These are phyloP conservation scores for Gadus macrocephalus DNA, from an alignment of 2,113 vertebrate species.

Conservation along the genomic window DNA sequence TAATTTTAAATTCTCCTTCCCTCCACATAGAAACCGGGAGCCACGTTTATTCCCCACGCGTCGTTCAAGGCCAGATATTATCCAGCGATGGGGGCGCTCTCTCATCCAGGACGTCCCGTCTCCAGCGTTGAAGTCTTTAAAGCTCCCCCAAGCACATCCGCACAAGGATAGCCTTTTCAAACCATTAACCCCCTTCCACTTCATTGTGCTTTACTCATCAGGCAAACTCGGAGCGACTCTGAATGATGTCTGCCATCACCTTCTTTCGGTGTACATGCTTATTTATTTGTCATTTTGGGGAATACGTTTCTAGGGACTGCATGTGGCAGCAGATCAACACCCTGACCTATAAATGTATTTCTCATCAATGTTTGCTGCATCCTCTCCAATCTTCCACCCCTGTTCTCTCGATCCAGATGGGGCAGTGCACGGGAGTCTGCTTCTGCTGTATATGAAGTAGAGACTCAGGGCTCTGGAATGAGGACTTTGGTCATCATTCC, in stretches of 20 bases:
- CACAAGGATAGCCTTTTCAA: conserved; percentile 42
- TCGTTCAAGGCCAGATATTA: conserved; percentile 21
- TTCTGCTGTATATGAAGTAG: too few species aligned
- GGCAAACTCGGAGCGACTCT: conserved; percentile 20
- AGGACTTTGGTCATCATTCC: too few species aligned
- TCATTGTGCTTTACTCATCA: conserved; percentile 30
- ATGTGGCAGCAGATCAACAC: too few species aligned
- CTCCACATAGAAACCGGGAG: not conserved
- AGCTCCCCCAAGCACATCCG: conserved; percentile 14
- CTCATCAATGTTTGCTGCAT: not conserved
- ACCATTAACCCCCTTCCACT: conserved; percentile 24
- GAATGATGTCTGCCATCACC: conserved; percentile 45
- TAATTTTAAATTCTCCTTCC: not conserved
- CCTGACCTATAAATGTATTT: too few species aligned
- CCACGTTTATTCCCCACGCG: not conserved
- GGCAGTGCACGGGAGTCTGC: too few species aligned
- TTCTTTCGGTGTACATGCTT: conserved; percentile 13
- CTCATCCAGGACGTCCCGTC: not conserved
- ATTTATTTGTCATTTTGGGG: conserved; percentile 29
- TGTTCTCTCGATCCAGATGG: too few species aligned
- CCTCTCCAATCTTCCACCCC: not conserved
- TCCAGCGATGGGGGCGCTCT: conserved; percentile 22
- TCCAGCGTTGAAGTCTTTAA: conserved; percentile 53
- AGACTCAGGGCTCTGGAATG: too few species aligned
- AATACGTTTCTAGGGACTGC: too few species aligned